Conservation (phyloP, 2,113 vertebrate genomes). For the Scortum barcoo region DNA sequence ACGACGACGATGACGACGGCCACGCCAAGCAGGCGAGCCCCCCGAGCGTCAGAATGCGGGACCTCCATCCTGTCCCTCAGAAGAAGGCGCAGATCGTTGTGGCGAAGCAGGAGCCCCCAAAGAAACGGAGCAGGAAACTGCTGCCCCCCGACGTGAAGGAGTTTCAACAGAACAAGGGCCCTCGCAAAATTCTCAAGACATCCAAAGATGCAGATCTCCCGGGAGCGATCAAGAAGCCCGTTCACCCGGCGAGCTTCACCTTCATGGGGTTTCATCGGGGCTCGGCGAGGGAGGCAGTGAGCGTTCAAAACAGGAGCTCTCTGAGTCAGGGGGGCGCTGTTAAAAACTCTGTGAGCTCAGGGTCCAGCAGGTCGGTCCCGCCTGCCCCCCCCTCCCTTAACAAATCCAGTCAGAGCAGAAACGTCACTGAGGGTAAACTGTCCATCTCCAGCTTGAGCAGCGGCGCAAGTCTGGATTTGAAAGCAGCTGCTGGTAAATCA, state of each 20-base stretch:
- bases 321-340: constrained; percentile 41
- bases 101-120: constrained; percentile 90
- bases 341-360: constrained; percentile 66
- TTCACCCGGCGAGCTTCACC: constrained; percentile 85
- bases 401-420: constrained; percentile 70
- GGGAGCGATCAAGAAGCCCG: constrained; percentile 81
- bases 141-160: constrained; percentile 89
- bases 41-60: constrained; percentile 86
- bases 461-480: constrained; percentile 71
- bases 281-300: constrained; percentile 51
- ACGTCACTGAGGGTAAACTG: constrained; percentile 70
- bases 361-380: constrained; percentile 43
- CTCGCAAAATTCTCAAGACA: constrained; percentile 87
- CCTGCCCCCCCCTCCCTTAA: constrained; percentile 49
- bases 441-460: constrained; percentile 66
- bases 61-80: constrained; percentile 93
- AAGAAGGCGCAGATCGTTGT: constrained; percentile 97
- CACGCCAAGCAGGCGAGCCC: constrained; percentile 82
- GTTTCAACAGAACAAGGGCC: constrained; percentile 83
- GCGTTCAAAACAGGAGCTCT: constrained; percentile 62
- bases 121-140: constrained; percentile 91
- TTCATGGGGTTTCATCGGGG: constrained; percentile 82
- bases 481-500: constrained; percentile 75
- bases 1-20: constrained; percentile 78
- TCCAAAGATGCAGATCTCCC: constrained; percentile 76